Base-by-base conservation (phyloP, 2,113 vertebrate genomes). In the Actenoides hombroni region DNA sequence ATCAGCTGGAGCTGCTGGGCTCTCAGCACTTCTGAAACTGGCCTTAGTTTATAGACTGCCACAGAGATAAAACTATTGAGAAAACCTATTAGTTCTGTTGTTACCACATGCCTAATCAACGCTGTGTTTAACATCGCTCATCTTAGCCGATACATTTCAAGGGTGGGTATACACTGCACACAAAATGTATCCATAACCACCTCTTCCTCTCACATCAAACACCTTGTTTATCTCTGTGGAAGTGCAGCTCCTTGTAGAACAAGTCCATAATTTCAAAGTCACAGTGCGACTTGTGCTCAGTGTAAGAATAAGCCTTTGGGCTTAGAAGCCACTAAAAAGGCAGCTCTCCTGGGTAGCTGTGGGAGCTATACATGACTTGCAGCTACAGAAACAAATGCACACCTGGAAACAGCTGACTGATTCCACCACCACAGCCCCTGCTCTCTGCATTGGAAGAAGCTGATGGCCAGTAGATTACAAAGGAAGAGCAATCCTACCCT, bases 231-330 rank as follows among this genome's bases (percentile, higher is more conserved):
- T 78, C 24, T 67, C 54, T 65, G 56, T 42, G 57, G 64, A 94
- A 70, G 25, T 31, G 68, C 86, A 88, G 78, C 65, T 86, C 68
- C 88, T 81, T 56, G 64, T 69, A 83, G 84, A 95, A 81, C 53
- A 84, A 85, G 75, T 80, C 89, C 86, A 56, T 85, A 86, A 65
- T 78, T 74, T 96, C 73, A 73, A 9, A 75, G n/a, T 94, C 92
- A 67, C 14, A 28, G 77, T 65, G 48, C 13, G 28, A 90, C 74
- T 85, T 31, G 21, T 28, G 57, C 75, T 95, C 83, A 6, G 1
- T 44, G 64, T 90, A 76, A 95, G 63, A 15, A 25, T n/a, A 86
- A 86, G 46, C 19, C 46, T 1, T 3, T 93, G 89, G 57, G 67
- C 73, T 93, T 24, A 65, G 42, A 86, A 92, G 33, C 59, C 53